Base-by-base conservation (phyloP, 2,888 invertebrate species). In the Orgyia antiqua region DNA sequence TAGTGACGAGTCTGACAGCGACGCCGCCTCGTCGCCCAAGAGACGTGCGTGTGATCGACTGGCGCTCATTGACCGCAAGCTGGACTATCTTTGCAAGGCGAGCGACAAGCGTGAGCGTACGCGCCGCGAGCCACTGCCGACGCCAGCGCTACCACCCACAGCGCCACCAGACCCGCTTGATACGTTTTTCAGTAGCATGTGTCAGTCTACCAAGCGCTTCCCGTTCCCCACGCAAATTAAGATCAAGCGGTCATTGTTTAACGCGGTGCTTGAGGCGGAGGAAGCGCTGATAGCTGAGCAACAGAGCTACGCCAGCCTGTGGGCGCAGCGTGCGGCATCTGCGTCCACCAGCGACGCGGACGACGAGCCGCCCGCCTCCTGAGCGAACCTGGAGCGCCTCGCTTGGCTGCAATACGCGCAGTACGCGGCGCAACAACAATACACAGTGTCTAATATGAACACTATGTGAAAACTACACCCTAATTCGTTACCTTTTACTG, bases 141-240 rank as follows among this genome's bases (percentile, higher is more conserved):
- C 35, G 29, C 67, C 68, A 10, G 78, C 15, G 4, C 6, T 6
- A 6, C 15, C 4, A 6, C 15, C 15, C 13, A 39, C 33, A 18
- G 39, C 44, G 24, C 34, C 36, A 29, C 67, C 68, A 10, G 79
- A 80, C 53, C 77, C 82, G 29, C 66, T 82, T 27, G 82, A 82
- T 58, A 76, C 74, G 36, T 84, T 84, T 65, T 84, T 84, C 65
- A 75, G 69, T 58, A 65, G 82, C 67, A 84, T 84, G 84, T 83
- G 83, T 54, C 80, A 83, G 60, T 66, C 78, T 26, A 77, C 83
- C 18, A 80, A 80, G 59, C 68, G 83, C 18, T 62, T 84, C 40
- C 76, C 84, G 9, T 79, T 70, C 50, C 70, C 69, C 13, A 64
- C 78, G 36, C 84, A 84, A 59, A 71, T 84, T 39, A 68, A 68